These are phyloP conservation scores for Hemitrygon akajei DNA, from an alignment of 2,797 vertebrate species.

Conservation along the genomic window DNA sequence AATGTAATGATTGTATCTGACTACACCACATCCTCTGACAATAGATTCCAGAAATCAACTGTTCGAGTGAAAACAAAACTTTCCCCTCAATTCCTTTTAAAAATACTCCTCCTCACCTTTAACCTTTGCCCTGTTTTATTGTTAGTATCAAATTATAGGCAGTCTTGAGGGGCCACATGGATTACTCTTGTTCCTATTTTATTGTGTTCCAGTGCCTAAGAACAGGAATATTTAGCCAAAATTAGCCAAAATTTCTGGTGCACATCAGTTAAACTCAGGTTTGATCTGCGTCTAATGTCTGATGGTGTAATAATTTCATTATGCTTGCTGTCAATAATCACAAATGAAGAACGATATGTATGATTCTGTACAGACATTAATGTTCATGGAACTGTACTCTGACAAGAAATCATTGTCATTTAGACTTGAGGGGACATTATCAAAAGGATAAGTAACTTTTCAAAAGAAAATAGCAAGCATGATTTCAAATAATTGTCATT, in stretches of 20 bases:
- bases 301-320: not conserved
- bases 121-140: too few relatives aligned
- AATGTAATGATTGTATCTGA: too few relatives aligned
- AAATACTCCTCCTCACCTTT: too few relatives aligned
- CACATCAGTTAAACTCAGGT: not conserved
- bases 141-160: too few relatives aligned
- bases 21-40: too few relatives aligned
- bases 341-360: not conserved
- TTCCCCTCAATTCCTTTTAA: too few relatives aligned
- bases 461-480: not conserved
- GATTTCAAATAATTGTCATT: constrained; percentile 37
- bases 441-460: not conserved
- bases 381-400: not conserved
- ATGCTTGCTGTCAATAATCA: not conserved
- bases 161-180: too few relatives aligned
- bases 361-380: not conserved
- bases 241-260: not conserved
- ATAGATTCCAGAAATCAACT: too few relatives aligned
- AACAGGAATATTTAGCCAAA: too few relatives aligned
- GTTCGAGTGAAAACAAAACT: too few relatives aligned
- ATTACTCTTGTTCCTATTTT: too few relatives aligned
- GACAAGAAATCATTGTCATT: not conserved
- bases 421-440: not conserved
- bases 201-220: too few relatives aligned
- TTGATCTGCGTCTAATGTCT: not conserved